Evolutionary conservation across 2,797 vertebrate genomes (phyloP), one percentile per base, ranked within the genome.

Genomic region (Diceros bicornis): DNA sequence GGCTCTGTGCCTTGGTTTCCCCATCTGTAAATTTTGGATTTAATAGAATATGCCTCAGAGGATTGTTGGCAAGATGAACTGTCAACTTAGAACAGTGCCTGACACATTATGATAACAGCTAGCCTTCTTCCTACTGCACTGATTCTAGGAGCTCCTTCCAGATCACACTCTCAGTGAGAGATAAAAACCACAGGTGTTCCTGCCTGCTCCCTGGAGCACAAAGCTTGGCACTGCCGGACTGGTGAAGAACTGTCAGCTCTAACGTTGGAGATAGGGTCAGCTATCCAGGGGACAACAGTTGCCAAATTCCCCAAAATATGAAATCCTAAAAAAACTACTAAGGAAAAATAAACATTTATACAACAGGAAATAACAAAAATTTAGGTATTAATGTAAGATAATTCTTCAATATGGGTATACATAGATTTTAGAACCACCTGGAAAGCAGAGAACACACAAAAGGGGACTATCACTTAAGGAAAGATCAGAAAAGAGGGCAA

Each of bases 401-500:
- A 37, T 79, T 87, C 79, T 62, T 91, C 32, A 94, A 61, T 16
- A 52, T 25, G 18, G 8, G 29, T 71, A 91, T 66, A 29, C 21
- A 20, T 10, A 82, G 41, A 89, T 41, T 20, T 23, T 79, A 83
- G 97, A 95, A 57, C 20, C 68, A 94, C 7, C 21, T 64, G 17
- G n/a, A 79, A 94, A 86, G 86, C 52, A 85, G 52, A 37, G 50
- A 74, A 89, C 66, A 88, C 47, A 74, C 8, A 57, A 82, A 81
- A 78, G 18, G 18, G 18, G 74, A 37, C 23, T 41, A 32, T 72
- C 82, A 85, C 82, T 89, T 93, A 59, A 94, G 69, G 55, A 95
- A 77, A 89, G 85, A 92, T 21, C 34, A 84, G 50, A 83, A 81
- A 95, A 74, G 62, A 69, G 69, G 61, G 32, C 55, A 88, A 83